A percentile compares a stretch with the other conserved stretches of the same genome.
Evolutionary conservation across 2,888 invertebrate species (phyloP).

Genomic region (Drosophila neotestacea): DNA sequence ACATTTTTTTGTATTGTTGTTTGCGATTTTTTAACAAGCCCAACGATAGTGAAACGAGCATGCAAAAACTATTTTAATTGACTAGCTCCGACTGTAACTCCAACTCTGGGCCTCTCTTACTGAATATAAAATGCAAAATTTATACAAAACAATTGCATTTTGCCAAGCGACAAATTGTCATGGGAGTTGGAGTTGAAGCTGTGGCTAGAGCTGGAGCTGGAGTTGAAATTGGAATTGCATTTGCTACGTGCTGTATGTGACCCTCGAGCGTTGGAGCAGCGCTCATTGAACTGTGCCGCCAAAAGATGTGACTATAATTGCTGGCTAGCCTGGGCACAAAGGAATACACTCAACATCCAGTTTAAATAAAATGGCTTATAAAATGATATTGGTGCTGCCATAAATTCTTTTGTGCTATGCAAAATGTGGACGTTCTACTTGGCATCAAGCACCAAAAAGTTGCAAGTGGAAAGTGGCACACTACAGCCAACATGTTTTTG

Average conservation of each 20-base stretch:
- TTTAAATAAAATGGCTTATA: not conserved
- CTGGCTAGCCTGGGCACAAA: constrained; percentile 20
- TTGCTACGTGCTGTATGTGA: constrained; percentile 55
- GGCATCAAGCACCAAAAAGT: constrained; percentile 32
- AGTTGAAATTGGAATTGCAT: constrained; percentile 39
- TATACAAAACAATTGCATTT: constrained; percentile 76
- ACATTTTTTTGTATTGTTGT: constrained; percentile 54
- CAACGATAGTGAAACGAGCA: constrained; percentile 76
- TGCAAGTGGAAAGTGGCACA: constrained; percentile 68
- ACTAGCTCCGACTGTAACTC: constrained; percentile 42
- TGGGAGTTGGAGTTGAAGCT: constrained; percentile 62
- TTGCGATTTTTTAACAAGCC: constrained; percentile 74
- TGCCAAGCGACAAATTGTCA: constrained; percentile 78
- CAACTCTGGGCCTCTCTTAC: constrained; percentile 7
- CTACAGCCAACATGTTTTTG: constrained; percentile 68
- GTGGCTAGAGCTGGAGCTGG: constrained; percentile 56
- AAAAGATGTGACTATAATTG: constrained; percentile 47
- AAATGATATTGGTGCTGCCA: constrained; percentile 28
- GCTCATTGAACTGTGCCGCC: constrained; percentile 72
- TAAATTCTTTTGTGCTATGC: constrained; percentile 63
- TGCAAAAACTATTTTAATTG: constrained; percentile 78
- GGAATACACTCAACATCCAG: not conserved
- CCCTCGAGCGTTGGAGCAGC: constrained; percentile 61
- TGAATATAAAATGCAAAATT: constrained; percentile 60
- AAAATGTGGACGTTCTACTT: constrained; percentile 70